Base-by-base conservation (phyloP, 2,888 invertebrate species). In the Brachyptera risi region DNA sequence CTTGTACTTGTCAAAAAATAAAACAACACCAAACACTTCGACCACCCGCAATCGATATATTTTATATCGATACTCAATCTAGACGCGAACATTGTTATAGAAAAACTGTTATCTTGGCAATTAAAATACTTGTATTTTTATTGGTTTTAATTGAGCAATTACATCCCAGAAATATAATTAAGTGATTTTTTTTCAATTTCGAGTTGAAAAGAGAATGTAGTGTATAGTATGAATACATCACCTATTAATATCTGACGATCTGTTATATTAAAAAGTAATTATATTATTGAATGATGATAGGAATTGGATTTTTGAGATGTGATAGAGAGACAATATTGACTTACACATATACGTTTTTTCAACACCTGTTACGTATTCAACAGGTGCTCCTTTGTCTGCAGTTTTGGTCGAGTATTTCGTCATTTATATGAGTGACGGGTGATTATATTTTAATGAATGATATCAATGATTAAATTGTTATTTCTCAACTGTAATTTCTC, bases 121-220 rank as follows among this genome's bases (percentile, higher is more conserved):
- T 54, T 54, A 54, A 54, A 54, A n/a, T 2, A 31, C 54, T 5
- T 37, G 17, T 37, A 54, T 21, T 54, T 47, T 54, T 54, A 54
- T 54, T 17, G 38, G 2, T 38, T 19, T 23, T 54, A 54, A 54
- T 54, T 37, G 54, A 54, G 54, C 35, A 54, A 54, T 54, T 54
- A 37, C 35, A 54, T 37, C 9, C 11, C 3, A 37, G 17, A 37
- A 54, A 54, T 21, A 31, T 19, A 37, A 37, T 19, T 19, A 54
- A 31, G 31, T 27, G 31, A 27, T 19, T 27, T 51, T 31, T 51
- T 15, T 51, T 3, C 35, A 35, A 9, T 19, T 4, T 4, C 21
- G 37, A 21, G 35, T n/a, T 51, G 19, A 37, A 54, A 54, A 54
- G 21, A 7, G 24, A 50, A 42, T 9, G 9, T 11, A 5, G 3